A percentile compares a stretch with the other conserved stretches of the same genome.
phyloP scores from a whole-genome alignment of 1,140 invertebrate species.

The Aricia agestis region DNA sequence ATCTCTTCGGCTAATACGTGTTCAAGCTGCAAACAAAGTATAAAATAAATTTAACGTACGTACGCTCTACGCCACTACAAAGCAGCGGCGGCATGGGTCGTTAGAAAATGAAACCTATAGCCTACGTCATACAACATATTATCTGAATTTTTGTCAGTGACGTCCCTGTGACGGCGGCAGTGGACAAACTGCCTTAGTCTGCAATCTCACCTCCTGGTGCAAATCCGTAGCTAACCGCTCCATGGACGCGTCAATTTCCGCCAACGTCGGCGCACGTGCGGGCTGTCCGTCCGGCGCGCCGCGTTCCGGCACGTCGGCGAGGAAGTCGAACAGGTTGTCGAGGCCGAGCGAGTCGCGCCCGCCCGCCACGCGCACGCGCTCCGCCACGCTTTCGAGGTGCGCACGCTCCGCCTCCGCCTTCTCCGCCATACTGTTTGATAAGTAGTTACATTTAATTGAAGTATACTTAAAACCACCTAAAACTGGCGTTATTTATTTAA shows the following conservation, averaged over 20 bases:
- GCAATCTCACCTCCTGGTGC: slow-evolving; percentile 78
- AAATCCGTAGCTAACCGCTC: slow-evolving; percentile 87
- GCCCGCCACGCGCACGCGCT: slow-evolving; percentile 57
- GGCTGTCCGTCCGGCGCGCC: slow-evolving; percentile 74
- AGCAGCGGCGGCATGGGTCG: too few species aligned
- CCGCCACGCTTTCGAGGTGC: slow-evolving; percentile 7
- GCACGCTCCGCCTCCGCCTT: slow-evolving; percentile 59
- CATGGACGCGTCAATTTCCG: slow-evolving; percentile 92
- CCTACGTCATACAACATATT: too few species aligned
- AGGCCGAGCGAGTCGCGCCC: slow-evolving; percentile 87
- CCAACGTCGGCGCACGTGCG: slow-evolving; percentile 82
- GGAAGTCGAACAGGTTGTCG: slow-evolving; percentile 95
- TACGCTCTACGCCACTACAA: too few species aligned
- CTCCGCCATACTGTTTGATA: slow-evolving; percentile 48
- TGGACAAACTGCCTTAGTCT: too few species aligned
- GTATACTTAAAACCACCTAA: neutral
- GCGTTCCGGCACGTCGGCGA: slow-evolving; percentile 86
- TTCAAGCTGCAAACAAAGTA: slow-evolving; percentile 53
- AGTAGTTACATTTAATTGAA: neutral
- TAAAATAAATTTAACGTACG: too few species aligned
- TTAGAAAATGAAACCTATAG: too few species aligned
- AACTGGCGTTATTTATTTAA: too few species aligned
- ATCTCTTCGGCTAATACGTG: slow-evolving; percentile 69
- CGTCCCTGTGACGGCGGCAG: too few species aligned
- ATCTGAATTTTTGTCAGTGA: too few species aligned